A percentile compares a stretch with the other conserved stretches of the same genome.
Evolutionary conservation across 2,888 invertebrate genomes (phyloP).

Genomic region (Mesorhabditis sp.): DNA sequence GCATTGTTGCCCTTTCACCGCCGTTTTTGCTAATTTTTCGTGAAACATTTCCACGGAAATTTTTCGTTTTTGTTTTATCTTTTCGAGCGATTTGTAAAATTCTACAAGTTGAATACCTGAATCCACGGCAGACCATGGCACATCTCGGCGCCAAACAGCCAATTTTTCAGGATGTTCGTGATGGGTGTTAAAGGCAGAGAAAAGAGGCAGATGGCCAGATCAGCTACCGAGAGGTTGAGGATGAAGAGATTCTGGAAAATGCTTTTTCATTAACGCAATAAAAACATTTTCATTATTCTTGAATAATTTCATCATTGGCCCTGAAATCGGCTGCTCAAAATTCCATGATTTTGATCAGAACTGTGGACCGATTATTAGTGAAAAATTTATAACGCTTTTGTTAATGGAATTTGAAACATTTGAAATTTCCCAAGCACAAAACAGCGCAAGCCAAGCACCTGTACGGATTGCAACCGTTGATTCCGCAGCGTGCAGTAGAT

Average conservation of each 20-base stretch:
- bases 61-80: too few species aligned
- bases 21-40: too few species aligned
- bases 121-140: conserved; percentile 19
- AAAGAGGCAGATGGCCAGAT: conserved; percentile 17
- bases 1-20: too few species aligned
- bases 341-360: too few species aligned
- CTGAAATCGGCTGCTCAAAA: too few species aligned
- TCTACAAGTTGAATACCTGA: conserved; percentile 9
- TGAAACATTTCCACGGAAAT: too few species aligned
- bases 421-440: too few species aligned
- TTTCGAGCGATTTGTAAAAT: background rate
- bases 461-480: conserved; percentile 15
- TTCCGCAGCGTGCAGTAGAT: conserved; percentile 15
- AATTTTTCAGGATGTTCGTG: conserved; percentile 19
- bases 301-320: too few species aligned
- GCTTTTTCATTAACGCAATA: background rate
- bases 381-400: too few species aligned
- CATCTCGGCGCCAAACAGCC: conserved; percentile 18
- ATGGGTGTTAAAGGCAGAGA: conserved; percentile 19
- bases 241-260: conserved; percentile 18
- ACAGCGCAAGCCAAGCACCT: background rate
- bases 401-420: too few species aligned
- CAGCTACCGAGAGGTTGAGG: conserved; percentile 16
- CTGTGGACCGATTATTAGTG: too few species aligned
- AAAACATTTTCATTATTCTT: too few species aligned